Base-by-base conservation (phyloP, 2,888 invertebrate genomes). In the Drepanosiphum platanoidis region DNA sequence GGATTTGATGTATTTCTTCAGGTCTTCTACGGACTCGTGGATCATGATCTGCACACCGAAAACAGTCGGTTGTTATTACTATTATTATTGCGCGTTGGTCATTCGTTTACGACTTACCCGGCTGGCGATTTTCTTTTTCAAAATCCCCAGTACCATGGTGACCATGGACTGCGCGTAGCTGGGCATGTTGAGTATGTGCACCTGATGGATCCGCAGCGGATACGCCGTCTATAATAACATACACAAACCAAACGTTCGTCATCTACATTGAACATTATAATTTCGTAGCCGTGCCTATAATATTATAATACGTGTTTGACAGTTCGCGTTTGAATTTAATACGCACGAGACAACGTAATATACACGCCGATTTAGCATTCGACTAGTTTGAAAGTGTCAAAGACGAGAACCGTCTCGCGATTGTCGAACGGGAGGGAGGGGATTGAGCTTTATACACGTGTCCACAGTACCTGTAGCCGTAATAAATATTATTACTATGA, bases 51-150 rank as follows among this genome's bases (percentile, higher is more conserved):
- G 71, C 52, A 4, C 1, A 46, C 18, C 27, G 27, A 13, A 3
- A 30, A 27, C 27, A 9, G 9, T 61, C 22, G 52, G 4, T 22
- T 1, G 11, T 18, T 46, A 46, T 15, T 13, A 52, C 52, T 39
- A 39, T n/a, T n/a, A 52, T 5, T 52, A 8, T 18, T 1, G 3
- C 18, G 46, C 3, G 18, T 46, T 18, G 46, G n/a, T n/a, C 46
- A 18, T 52, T 52, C 52, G 52, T 5, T 52, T 52, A 36, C 9
- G 3, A 7, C 74, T 64, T 34, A 83, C 83, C 22, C 83, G 52
- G 9, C 27, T 46, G 27, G 83, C 74, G 46, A 83, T 74, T 74
- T 83, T 83, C 66, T 83, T 83, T 46, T 83, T 74, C 74, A 83
- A 46, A 58, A 83, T 13, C 1, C 83, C 34, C 74, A 74, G 7